A percentile compares a stretch with the other conserved stretches of the same genome.
Evolutionary conservation across 2,113 vertebrate species (phyloP).

Genomic region (Rynchops niger): DNA sequence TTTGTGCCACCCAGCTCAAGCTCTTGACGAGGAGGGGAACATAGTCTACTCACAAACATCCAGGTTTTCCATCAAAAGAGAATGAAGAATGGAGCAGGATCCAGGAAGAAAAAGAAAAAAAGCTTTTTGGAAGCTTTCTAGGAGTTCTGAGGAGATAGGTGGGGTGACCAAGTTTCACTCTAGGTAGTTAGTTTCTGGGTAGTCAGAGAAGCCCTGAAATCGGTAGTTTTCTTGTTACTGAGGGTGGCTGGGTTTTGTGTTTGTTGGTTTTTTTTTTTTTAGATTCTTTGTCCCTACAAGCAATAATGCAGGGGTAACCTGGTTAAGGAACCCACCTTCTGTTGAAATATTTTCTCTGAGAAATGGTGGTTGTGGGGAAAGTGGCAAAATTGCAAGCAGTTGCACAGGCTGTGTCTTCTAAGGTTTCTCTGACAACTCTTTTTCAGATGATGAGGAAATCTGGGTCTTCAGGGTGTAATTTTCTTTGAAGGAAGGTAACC

Average conservation of each 20-base stretch:
- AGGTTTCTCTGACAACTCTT: not conserved
- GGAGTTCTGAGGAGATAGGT: not conserved
- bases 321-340: not conserved
- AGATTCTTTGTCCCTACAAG: not conserved
- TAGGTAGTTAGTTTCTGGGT: not conserved
- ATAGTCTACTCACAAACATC: not conserved
- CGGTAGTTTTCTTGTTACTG: not conserved
- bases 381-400: not conserved
- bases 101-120: accelerated
- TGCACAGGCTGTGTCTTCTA: not conserved
- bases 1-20: not conserved
- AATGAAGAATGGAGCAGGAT: not conserved
- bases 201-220: not conserved
- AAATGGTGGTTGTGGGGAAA: not conserved
- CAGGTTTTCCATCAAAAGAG: not conserved
- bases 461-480: not conserved
- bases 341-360: not conserved
- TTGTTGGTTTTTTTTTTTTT: not conserved
- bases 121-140: not conserved
- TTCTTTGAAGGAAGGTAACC: not conserved
- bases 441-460: not conserved
- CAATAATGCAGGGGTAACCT: not conserved
- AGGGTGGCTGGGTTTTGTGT: not conserved
- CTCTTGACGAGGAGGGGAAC: not conserved
- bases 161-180: not conserved